Evolutionary conservation across 2,113 vertebrate genomes (phyloP), one percentile per base, ranked within the genome.

Genomic region (Phylloscopus trochilus): DNA sequence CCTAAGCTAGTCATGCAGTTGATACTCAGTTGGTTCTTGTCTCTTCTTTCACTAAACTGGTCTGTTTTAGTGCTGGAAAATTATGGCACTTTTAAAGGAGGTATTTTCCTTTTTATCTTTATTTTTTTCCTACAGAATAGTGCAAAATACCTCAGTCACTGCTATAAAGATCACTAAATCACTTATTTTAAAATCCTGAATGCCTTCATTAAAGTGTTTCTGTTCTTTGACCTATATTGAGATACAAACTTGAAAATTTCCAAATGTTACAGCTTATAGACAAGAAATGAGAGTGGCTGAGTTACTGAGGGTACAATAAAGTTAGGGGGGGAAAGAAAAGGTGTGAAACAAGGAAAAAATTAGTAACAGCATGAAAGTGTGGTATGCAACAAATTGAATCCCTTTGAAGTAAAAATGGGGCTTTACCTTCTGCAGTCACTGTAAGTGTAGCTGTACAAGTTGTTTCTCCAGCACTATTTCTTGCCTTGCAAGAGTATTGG

Each of bases 401-500:
- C 94, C 87, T 96, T 52, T 76, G 92, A 93, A 97, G 73, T 85
- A 95, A 97, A 96, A 97, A 95, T 72, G 81, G 95, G 94, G 94
- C 83, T 98, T 98, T 98, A 98, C 98, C 98, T 98, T 98, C 96
- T 11, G 73, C 90, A 96, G 97, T 98, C 96, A 99, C 96, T 97
- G 97, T 97, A 97, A 99, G 99, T 39, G 96, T 97, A 97, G 98
- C 98, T 95, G 97, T 95, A 81, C 98, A 98, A 94, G 97, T 96
- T 97, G 97, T 95, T 97, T 98, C 98, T 98, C 99, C 99, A 90
- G 98, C 97, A 75, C 91, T 98, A 97, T 98, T 99, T 97, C 96
- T 96, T 68, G 99, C 99, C 97, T 98, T 98, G 98, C 98, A 99
- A 97, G 97, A 97, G 97, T 99, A 99, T 87, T 98, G 97, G 73